Evolutionary conservation across 2,888 invertebrate species (phyloP), one percentile per base, ranked within the genome.

Genomic region (Volucella bombylans): DNA sequence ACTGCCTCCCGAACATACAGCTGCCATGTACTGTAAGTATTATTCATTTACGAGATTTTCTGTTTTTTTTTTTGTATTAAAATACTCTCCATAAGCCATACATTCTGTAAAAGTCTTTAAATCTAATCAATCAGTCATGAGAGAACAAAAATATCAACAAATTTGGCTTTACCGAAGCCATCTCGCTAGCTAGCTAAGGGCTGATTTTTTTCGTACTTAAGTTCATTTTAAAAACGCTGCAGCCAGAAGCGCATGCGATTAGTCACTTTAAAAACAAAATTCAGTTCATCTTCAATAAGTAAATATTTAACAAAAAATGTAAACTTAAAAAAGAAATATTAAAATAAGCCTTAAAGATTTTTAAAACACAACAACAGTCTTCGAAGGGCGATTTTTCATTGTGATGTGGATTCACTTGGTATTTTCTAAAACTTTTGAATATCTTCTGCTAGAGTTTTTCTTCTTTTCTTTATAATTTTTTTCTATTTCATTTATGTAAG

Each of bases 1-100:
- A 23, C 93, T 94, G 64, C 95, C 95, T 88, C 95, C 95, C 72
- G 95, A 95, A 89, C 94, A 93, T 88, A 89, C 91, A 9, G 91
- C 91, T 62, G 91, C 91, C 79, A 90, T 92, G 87, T 91, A 89
- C 77, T 92, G 92, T 92, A 90, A 92, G 92, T 92, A 87, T 45
- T 49, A 14, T 49, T 31, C 6, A 31, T 31, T 31, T 31, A 31
- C n/a, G n/a, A n/a, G n/a, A n/a, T 31, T 31, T 6, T 6, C 6
- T 6, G 6, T 31, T 23, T 23, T 23, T 23, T 23, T 31, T 31
- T 61, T 12, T 62, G 11, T 55, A 64, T 54, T 83, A 38, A 50
- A 31, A 6, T 31, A 31, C 31, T 61, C 12, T 61, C 18, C 62
- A 59, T 23, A 23, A 65, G 14, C 12, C 64, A 67, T 79, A 74